Conservation (phyloP, 2,797 vertebrate species). For the Astyanax mexicanus region DNA sequence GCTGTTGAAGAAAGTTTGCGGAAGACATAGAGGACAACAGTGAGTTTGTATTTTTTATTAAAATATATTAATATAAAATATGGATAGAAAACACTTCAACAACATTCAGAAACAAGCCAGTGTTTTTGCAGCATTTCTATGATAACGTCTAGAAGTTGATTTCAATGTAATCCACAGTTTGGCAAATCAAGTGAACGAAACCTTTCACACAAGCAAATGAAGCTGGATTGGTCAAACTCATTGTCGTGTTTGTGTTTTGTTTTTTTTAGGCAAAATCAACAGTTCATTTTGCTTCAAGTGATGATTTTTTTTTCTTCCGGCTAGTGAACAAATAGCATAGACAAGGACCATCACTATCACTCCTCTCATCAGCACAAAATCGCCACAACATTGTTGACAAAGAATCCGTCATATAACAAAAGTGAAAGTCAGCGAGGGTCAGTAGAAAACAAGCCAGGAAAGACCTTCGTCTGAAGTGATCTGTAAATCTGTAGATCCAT, state of each 20-base stretch:
- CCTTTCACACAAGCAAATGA: slow-evolving; percentile 50
- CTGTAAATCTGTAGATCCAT: slow-evolving; percentile 19
- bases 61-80: slow-evolving; percentile 91
- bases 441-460: slow-evolving; percentile 45
- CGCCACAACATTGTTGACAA: slow-evolving; percentile 52
- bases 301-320: slow-evolving; percentile 35
- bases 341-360: slow-evolving; percentile 58
- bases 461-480: slow-evolving; percentile 1
- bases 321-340: slow-evolving; percentile 52
- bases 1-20: not conserved
- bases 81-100: slow-evolving; percentile 87
- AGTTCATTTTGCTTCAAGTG: slow-evolving; percentile 16
- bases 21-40: slow-evolving; percentile 3
- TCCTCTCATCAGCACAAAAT: slow-evolving; percentile 58
- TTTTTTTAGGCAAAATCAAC: slow-evolving; percentile 8
- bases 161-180: slow-evolving; percentile 54
- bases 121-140: slow-evolving; percentile 41
- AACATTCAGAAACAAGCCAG: slow-evolving; percentile 58
- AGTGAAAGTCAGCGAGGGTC: slow-evolving; percentile 38
- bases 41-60: slow-evolving; percentile 75
- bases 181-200: slow-evolving; percentile 45
- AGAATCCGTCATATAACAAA: slow-evolving; percentile 49
- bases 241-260: not conserved
- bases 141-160: slow-evolving; percentile 22
- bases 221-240: slow-evolving; percentile 15